Evolutionary conservation across 2,797 vertebrate genomes (phyloP), one percentile per base, ranked within the genome.

Genomic region (Myotis planiceps): DNA sequence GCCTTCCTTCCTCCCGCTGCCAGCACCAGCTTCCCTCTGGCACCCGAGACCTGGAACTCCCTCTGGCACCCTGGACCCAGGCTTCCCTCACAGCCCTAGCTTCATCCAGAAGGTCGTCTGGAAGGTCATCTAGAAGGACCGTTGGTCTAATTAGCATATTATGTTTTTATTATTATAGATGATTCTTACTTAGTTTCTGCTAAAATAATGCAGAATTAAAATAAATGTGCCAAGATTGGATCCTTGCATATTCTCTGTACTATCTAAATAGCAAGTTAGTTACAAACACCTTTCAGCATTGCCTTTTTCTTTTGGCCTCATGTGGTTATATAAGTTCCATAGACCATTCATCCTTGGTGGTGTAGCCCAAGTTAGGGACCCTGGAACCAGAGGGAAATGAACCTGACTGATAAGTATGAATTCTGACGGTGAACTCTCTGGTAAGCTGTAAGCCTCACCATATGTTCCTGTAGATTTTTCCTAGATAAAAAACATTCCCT

Each of bases 131-230:
- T 42, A 42, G 42, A 42, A 42, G 42, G 42, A 42, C 42, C 7
- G 6, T 42, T 42, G 42, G 42, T 42, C 45, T 45, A 45, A 45
- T 45, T 45, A 12, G 45, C 12, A 45, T 45, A 45, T 45, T 45
- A 45, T 0, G 2, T 4, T 51, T 53, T 49, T 27, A 34, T 49
- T 58, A 72, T 9, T 9, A 5, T 32, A 45, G 12, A 18, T 21
- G 19, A 75, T 83, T 78, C 16, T 69, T 51, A 74, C 16, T 53
- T 42, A 58, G 21, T 82, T 95, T 95, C 45, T 87, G 63, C 21
- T 90, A n/a, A 63, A 81, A 92, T 68, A 32, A 37, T 68, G 25
- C 65, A 34, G 23, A 83, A 88, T 80, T 88, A 88, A 91, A 95
- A 49, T 88, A 74, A 95, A 87, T 79, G 9, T 51, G 12, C 25